Evolutionary conservation across 2,888 invertebrate genomes (phyloP).

Genomic region (Amiota minor): DNA sequence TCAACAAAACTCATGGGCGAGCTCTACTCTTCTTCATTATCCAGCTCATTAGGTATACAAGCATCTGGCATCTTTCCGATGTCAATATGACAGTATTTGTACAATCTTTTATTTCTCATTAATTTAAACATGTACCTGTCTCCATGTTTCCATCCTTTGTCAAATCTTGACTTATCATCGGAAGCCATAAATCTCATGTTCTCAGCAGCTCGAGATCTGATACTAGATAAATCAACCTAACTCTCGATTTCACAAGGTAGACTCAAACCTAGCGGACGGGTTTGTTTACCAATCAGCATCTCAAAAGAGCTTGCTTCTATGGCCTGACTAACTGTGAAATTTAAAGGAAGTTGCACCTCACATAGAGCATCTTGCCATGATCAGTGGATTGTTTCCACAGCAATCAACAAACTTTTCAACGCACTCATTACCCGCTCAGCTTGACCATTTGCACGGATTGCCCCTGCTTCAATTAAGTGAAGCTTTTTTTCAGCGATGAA

Average conservation of each 20-base stretch:
- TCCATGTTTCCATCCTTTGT: background rate
- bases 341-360: background rate
- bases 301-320: background rate
- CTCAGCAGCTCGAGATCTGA: background rate
- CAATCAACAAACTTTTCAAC: slow-evolving; percentile 41
- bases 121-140: too few relatives aligned
- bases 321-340: background rate
- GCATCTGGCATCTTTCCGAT: too few relatives aligned
- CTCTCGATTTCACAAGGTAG: background rate
- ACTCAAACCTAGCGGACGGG: background rate
- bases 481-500: too few relatives aligned
- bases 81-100: too few relatives aligned
- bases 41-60: too few relatives aligned
- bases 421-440: too few relatives aligned
- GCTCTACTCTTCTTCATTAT: too few relatives aligned
- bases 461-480: too few relatives aligned
- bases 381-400: slow-evolving; percentile 39
- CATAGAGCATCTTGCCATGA: slow-evolving; percentile 1
- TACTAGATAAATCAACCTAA: background rate
- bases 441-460: too few relatives aligned
- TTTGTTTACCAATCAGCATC: background rate
- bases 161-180: background rate
- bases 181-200: background rate
- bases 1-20: too few relatives aligned
- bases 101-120: too few relatives aligned